These are phyloP conservation scores for Epirrhoe alternata DNA, from an alignment of 2,888 invertebrate genomes.

Conservation along the genomic window DNA sequence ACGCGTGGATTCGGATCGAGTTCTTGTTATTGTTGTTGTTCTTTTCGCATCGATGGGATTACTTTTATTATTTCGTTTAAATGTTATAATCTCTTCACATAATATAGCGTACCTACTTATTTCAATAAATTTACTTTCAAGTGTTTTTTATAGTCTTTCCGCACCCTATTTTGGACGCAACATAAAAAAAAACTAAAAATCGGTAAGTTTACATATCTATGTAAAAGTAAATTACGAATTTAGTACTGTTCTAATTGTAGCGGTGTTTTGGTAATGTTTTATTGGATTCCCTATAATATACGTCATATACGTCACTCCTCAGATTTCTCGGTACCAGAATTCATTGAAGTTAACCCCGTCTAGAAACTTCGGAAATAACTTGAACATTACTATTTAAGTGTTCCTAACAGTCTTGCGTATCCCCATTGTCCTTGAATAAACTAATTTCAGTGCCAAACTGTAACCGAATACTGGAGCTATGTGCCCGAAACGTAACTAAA, in stretches of 20 bases:
- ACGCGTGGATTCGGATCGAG: conserved; percentile 18
- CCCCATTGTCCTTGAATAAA: conserved; percentile 12
- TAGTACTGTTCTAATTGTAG: too few relatives aligned
- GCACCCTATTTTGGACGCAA: too few relatives aligned
- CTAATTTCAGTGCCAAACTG: conserved; percentile 16
- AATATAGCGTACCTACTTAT: too few relatives aligned
- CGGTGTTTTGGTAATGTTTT: too few relatives aligned
- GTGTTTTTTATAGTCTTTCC: too few relatives aligned
- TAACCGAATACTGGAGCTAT: conserved; percentile 19
- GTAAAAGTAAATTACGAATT: too few relatives aligned
- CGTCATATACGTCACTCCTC: too few relatives aligned
- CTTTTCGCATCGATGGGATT: conserved; percentile 6
- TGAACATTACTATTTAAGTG: not conserved
- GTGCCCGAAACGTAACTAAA: conserved; percentile 22
- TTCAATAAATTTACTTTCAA: too few relatives aligned
- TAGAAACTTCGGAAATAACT: not conserved
- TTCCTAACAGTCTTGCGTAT: not conserved
- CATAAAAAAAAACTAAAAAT: too few relatives aligned
- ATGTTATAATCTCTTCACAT: conserved; percentile 1
- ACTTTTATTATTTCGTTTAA: not conserved
- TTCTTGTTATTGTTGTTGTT: conserved; percentile 27
- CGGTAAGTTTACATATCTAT: too few relatives aligned
- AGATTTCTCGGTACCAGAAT: not conserved
- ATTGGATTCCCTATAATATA: too few relatives aligned
- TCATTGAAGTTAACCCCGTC: not conserved